Conservation (phyloP, 2,797 vertebrate species). For the Molossus molossus region DNA sequence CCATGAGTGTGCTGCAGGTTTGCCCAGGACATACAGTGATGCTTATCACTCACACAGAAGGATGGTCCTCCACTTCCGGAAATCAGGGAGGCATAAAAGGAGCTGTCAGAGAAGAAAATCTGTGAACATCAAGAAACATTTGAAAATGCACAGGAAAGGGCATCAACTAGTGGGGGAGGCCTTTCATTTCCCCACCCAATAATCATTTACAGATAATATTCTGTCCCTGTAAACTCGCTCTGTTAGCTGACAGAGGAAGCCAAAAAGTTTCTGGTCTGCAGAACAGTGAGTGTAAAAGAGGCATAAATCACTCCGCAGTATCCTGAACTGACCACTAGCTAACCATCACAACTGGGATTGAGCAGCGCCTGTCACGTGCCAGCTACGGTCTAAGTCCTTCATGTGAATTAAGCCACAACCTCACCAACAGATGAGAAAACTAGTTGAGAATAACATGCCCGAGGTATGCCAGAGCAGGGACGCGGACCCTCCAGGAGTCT, state of each 20-base stretch:
- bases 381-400: background rate
- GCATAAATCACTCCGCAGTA: background rate
- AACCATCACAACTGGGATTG: background rate
- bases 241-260: background rate
- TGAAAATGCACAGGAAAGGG: background rate
- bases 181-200: background rate
- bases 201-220: constrained; percentile 43
- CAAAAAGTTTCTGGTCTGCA: background rate
- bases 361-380: background rate
- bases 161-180: background rate
- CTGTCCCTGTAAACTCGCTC: background rate
- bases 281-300: background rate
- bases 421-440: background rate
- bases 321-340: background rate
- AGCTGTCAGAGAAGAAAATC: constrained; percentile 1
- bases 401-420: background rate
- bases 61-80: background rate
- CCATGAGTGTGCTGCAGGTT: background rate
- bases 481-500: background rate
- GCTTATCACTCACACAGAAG: background rate
- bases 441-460: background rate
- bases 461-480: background rate
- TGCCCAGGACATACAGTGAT: constrained; percentile 20
- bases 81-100: background rate
- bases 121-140: constrained; percentile 17